These are phyloP conservation scores for Asobara japonica DNA, from an alignment of 1,140 invertebrate species.

Conservation along the genomic window DNA sequence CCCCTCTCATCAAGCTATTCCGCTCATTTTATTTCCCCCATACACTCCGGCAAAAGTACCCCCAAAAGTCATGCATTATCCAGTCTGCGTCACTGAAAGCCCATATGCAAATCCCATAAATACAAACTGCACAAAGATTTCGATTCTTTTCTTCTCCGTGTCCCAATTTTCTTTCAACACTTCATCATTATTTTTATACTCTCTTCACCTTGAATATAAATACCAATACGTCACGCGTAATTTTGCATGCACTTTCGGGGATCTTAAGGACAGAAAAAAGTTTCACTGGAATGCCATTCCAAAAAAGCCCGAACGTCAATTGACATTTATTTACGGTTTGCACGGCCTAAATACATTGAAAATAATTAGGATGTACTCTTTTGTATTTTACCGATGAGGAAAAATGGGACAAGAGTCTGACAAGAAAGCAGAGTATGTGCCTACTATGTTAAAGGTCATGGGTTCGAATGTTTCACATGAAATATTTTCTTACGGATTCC, in stretches of 20 bases:
- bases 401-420: no score
- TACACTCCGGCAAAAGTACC: neutral
- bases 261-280: neutral
- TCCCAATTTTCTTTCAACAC: slow-evolving; percentile 1
- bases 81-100: neutral
- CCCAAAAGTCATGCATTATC: neutral
- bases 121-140: neutral
- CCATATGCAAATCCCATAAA: slow-evolving; percentile 4
- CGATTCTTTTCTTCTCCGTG: neutral
- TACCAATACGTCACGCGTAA: neutral
- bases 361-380: neutral
- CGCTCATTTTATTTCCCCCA: neutral
- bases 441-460: no score
- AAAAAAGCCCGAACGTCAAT: neutral
- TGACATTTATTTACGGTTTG: neutral
- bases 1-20: neutral
- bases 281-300: neutral
- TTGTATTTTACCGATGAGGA: neutral
- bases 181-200: neutral
- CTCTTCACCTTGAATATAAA: slow-evolving; percentile 1
- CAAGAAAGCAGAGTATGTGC: no score
- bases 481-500: no score
- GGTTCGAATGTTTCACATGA: no score
- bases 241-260: neutral
- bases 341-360: neutral